Base-by-base conservation (phyloP, 1,140 invertebrate species). In the Dermatophagoides farinae region DNA sequence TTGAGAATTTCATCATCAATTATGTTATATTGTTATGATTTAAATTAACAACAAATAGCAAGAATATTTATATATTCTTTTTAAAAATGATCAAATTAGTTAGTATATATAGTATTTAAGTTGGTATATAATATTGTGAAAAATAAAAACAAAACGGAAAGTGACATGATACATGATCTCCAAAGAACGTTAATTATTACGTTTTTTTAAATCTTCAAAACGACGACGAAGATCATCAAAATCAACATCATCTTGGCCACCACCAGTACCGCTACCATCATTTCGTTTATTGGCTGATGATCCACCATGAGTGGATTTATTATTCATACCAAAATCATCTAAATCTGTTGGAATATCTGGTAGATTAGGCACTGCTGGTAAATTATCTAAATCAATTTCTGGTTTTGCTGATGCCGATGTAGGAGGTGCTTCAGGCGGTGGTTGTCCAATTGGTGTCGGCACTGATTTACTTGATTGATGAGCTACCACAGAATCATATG, bases 151-250 rank as follows among this genome's bases (percentile, higher is more conserved):
- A 8, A 31, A 31, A 31, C 31, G 8, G 8, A 31, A 31, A 31
- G 31, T 8, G 8, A 31, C 2, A 31, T 8, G 8, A 31, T 31
- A 4, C 2, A 31, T 31, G 8, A 31, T 31, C 31, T 31, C 8
- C 8, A 31, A 8, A 31, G 8, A 31, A 31, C 31, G 8, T 8
- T 31, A 31, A 8, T 31, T 31, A 31, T 31, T 31, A 31, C 31
- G 31, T 47, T 55, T 44, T 40, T 55, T 55, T 8, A 44, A 25
- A 11, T 55, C 53, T 25, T 39, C 53, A 40, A 55, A 55, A 23
- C 47, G 53, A 23, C 53, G 53, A 4, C 41, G 53, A 12, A 55
- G 41, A 38, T 41, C 38, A 55, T 55, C 53, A 18, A 55, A 55
- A 55, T 55, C 53, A 55, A 55, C 14, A 23, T 41, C 53, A 44